These are phyloP conservation scores for Crenuchus spilurus DNA, from an alignment of 2,797 vertebrate genomes.

Conservation along the genomic window DNA sequence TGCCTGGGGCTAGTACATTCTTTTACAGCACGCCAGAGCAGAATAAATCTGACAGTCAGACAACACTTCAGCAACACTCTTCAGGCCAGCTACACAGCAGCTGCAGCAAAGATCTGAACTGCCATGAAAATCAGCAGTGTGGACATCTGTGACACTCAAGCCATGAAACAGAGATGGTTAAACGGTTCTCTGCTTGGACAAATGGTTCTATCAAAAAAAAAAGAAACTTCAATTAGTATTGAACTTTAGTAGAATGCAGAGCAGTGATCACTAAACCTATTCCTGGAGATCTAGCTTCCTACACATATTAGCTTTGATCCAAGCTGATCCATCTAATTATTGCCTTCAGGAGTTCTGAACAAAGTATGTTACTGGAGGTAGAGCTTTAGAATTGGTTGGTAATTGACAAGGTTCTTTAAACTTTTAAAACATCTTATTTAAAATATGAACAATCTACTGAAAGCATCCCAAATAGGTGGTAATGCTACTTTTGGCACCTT, in stretches of 20 bases:
- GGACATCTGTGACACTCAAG: conserved; percentile 9
- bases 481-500: too few species aligned
- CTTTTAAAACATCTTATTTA: too few species aligned
- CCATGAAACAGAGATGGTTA: not conserved
- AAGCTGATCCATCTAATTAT: too few species aligned
- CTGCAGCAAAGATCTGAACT: conserved; percentile 17
- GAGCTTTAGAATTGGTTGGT: too few species aligned
- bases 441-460: too few species aligned
- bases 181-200: not conserved
- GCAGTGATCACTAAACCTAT: too few species aligned
- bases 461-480: too few species aligned
- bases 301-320: too few species aligned
- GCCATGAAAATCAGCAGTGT: not conserved
- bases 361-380: too few species aligned
- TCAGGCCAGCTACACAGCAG: not conserved
- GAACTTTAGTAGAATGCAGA: not conserved
- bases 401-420: too few species aligned
- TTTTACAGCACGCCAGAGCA: conserved; percentile 23
- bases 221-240: not conserved
- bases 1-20: conserved; percentile 43
- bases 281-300: too few species aligned
- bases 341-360: too few species aligned
- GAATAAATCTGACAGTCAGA: conserved; percentile 34
- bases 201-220: not conserved
- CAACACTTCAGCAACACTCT: conserved; percentile 3